A percentile compares a stretch with the other conserved stretches of the same genome.
Conservation (phyloP, 2,888 invertebrate species). For the Yponomeuta cagnagella region DNA sequence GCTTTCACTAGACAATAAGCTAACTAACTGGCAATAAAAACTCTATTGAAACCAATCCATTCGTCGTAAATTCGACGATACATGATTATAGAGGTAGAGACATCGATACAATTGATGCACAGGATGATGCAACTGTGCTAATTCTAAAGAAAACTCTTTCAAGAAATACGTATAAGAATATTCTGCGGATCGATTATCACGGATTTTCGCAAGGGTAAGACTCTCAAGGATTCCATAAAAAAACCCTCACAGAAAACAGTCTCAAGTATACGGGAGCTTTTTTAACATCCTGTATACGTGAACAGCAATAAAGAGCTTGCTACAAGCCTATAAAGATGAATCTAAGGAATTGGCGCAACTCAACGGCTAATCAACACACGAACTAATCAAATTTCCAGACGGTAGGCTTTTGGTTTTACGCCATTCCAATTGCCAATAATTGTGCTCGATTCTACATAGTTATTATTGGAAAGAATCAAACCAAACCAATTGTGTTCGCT, state of each 20-base stretch:
- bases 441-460: background rate
- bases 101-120: background rate
- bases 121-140: background rate
- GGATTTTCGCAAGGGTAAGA: no score
- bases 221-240: no score
- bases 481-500: background rate
- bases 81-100: background rate
- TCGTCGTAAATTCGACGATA: slow-evolving; percentile 4
- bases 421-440: background rate
- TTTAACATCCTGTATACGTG: no score
- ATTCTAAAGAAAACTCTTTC: background rate
- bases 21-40: slow-evolving; percentile 8
- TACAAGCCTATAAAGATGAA: background rate
- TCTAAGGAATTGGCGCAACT: background rate
- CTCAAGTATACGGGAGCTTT: no score
- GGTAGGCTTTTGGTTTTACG: background rate
- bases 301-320: no score
- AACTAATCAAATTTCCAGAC: background rate
- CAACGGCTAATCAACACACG: background rate
- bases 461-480: background rate
- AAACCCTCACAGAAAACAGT: no score
- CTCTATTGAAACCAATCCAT: slow-evolving; percentile 6
- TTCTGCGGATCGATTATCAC: no score
- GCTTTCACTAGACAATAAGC: background rate
- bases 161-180: no score